Evolutionary conservation across 2,888 invertebrate genomes (phyloP).

Genomic region (Pinctada fucata): DNA sequence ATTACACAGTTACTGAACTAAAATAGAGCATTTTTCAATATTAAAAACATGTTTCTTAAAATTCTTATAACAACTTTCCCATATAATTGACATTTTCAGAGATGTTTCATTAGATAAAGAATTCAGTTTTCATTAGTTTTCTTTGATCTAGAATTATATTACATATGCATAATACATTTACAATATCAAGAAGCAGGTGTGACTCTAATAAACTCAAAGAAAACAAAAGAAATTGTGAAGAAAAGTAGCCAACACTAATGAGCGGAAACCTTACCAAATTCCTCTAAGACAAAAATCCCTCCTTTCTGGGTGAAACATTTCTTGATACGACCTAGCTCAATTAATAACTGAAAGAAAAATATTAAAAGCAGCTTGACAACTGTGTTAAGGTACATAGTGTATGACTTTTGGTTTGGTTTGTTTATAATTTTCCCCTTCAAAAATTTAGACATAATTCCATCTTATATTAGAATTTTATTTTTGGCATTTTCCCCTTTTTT

Average conservation of each 20-base stretch:
- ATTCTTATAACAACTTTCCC: too few relatives aligned
- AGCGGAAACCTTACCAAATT: slow-evolving; percentile 91
- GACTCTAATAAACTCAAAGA: slow-evolving; percentile 8
- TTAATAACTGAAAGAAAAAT: slow-evolving; percentile 94
- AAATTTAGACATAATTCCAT: neutral
- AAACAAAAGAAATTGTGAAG: neutral
- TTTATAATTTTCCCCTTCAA: slow-evolving; percentile 5
- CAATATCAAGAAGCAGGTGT: slow-evolving; percentile 20
- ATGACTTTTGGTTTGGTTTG: neutral
- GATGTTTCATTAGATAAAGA: too few relatives aligned
- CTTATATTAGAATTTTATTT: slow-evolving; percentile 1
- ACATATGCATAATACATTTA: slow-evolving; percentile 15
- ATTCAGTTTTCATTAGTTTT: too few relatives aligned
- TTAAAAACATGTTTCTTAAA: too few relatives aligned
- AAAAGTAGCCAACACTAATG: slow-evolving; percentile 16
- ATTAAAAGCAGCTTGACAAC: slow-evolving; percentile 66
- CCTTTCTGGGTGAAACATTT: slow-evolving; percentile 99
- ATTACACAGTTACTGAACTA: too few relatives aligned
- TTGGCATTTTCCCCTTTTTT: neutral
- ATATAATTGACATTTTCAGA: too few relatives aligned
- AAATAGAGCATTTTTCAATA: too few relatives aligned
- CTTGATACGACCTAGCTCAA: slow-evolving; percentile 98
- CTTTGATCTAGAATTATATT: too few relatives aligned
- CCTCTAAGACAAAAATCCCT: slow-evolving; percentile 99
- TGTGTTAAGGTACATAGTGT: neutral